phyloP scores from a whole-genome alignment of 2,888 invertebrate genomes.

The Luperina testacea region DNA sequence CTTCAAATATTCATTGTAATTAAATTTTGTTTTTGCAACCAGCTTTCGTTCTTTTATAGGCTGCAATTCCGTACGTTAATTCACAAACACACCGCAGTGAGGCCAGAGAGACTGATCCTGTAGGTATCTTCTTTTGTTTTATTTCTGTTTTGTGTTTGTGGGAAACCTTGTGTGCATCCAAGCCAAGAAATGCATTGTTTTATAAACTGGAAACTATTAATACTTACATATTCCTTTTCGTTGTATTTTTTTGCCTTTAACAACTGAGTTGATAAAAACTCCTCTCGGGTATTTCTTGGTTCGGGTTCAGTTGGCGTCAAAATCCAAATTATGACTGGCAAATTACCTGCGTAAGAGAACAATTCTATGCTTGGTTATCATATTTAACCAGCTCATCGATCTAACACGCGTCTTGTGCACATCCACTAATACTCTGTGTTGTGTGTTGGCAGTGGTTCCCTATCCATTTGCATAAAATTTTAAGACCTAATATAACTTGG shows the following conservation, averaged over 20 bases:
- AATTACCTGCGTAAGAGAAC: constrained; percentile 6
- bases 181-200: constrained; percentile 49
- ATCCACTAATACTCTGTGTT: constrained; percentile 62
- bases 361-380: constrained; percentile 66
- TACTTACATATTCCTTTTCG: not conserved
- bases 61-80: constrained; percentile 90
- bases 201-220: not conserved
- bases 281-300: constrained; percentile 28
- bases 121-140: constrained; percentile 91
- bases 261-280: not conserved
- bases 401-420: constrained; percentile 63
- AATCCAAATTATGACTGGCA: constrained; percentile 42
- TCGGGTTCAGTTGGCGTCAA: constrained; percentile 9
- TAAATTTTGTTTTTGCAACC: constrained; percentile 87
- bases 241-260: not conserved
- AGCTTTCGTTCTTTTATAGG: constrained; percentile 91
- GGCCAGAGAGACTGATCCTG: constrained; percentile 92
- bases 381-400: constrained; percentile 38
- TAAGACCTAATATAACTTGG: too few relatives aligned
- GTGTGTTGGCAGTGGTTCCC: constrained; percentile 49
- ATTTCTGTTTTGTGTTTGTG: constrained; percentile 70
- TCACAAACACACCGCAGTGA: constrained; percentile 83
- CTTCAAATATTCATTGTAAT: constrained; percentile 59
- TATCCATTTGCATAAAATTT: too few relatives aligned
- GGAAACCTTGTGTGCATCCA: constrained; percentile 25